Conservation (phyloP, 2,888 invertebrate genomes). For the Phortica okadai region DNA sequence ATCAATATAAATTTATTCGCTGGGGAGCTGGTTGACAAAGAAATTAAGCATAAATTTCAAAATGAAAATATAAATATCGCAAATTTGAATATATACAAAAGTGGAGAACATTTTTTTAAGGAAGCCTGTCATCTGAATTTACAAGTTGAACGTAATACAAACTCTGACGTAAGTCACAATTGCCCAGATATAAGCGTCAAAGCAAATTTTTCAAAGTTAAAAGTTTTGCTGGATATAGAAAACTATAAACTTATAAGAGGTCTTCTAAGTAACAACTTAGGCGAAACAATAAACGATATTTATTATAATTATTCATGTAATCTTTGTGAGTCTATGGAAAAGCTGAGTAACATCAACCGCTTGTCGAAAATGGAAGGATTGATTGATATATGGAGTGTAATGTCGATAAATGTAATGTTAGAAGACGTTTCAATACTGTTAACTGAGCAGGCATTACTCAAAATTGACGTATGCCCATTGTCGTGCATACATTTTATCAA, state of each 20-base stretch:
- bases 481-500: constrained; percentile 95
- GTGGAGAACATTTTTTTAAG: constrained; percentile 84
- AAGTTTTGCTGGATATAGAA: constrained; percentile 86
- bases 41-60: constrained; percentile 46
- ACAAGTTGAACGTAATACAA: constrained; percentile 89
- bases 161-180: constrained; percentile 78
- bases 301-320: constrained; percentile 67
- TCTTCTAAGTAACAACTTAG: constrained; percentile 91
- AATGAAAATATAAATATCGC: constrained; percentile 69
- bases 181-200: constrained; percentile 89
- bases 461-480: constrained; percentile 77
- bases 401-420: constrained; percentile 89
- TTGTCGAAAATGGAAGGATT: constrained; percentile 59
- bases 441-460: constrained; percentile 54
- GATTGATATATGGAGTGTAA: constrained; percentile 83
- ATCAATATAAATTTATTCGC: constrained; percentile 84
- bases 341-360: constrained; percentile 65
- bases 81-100: constrained; percentile 68
- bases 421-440: constrained; percentile 87
- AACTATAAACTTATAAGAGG: constrained; percentile 94
- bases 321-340: constrained; percentile 68
- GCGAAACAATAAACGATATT: constrained; percentile 87
- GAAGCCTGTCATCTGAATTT: constrained; percentile 89
- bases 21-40: constrained; percentile 75
- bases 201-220: constrained; percentile 90